phyloP scores from a whole-genome alignment of 2,113 vertebrate genomes.

The Neofelis nebulosa region DNA sequence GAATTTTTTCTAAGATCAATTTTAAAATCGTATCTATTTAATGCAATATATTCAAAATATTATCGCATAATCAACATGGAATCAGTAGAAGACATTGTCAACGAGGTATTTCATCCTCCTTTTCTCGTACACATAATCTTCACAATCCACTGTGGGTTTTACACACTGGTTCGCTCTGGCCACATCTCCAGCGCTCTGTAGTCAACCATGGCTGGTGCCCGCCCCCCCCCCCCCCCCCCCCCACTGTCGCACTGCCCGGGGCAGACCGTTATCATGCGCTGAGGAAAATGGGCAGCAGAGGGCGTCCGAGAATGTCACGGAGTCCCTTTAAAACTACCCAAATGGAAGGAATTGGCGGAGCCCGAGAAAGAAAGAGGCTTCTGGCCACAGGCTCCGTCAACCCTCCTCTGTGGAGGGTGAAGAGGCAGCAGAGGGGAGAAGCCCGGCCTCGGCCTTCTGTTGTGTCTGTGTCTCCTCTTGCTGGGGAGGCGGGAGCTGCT shows the following conservation, averaged over 20 bases:
- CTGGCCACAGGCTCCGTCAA: not conserved
- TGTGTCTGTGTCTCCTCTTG: not conserved
- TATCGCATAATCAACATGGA: too few species aligned
- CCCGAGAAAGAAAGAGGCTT: not conserved
- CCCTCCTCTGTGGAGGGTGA: not conserved
- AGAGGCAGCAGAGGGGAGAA: not conserved
- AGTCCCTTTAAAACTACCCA: not conserved
- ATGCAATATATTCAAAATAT: not conserved
- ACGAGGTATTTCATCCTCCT: not conserved
- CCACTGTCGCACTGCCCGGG: too few species aligned
- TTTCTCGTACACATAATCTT: not conserved
- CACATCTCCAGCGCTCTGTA: fast-evolving
- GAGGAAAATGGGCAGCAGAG: not conserved
- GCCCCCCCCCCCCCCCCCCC: fast-evolving
- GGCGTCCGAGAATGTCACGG: not conserved
- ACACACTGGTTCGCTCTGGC: fast-evolving
- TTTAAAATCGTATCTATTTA: not conserved
- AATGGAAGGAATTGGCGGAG: not conserved
- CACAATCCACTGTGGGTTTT: not conserved
- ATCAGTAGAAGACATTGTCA: too few species aligned
- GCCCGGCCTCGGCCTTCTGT: not conserved
- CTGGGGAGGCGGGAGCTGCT: not conserved
- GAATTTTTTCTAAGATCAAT: not conserved
- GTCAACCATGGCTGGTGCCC: too few species aligned
- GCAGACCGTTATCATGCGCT: fast-evolving